Percentiles rank a stretch among this genome's conserved stretches.
These are phyloP conservation scores for Phaenicophaeus curvirostris DNA, from an alignment of 2,797 vertebrate genomes.

Conservation along the genomic window DNA sequence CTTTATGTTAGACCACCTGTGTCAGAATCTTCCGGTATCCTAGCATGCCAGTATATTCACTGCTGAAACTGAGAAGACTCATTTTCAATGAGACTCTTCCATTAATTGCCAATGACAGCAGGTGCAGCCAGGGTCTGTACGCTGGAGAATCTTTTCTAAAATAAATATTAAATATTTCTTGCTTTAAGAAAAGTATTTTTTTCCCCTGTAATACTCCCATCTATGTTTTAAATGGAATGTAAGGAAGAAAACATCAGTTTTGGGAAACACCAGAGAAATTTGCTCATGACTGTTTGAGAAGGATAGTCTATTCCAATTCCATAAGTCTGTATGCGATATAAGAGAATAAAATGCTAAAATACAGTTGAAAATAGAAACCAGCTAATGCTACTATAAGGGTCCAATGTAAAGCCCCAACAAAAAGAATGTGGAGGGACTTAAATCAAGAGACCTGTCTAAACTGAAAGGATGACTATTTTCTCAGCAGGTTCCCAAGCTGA, in stretches of 20 bases:
- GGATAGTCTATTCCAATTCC: background rate
- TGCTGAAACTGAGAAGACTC: background rate
- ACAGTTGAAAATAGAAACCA: too few relatives aligned
- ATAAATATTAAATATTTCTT: background rate
- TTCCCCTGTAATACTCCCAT: background rate
- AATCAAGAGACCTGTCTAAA: too few relatives aligned
- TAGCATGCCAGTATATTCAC: background rate
- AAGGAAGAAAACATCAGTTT: background rate
- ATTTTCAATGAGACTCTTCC: background rate
- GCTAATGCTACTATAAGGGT: too few relatives aligned
- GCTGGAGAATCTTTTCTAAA: background rate
- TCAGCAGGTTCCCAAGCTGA: too few relatives aligned
- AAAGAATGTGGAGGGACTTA: too few relatives aligned
- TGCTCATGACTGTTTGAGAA: background rate
- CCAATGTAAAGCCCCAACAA: too few relatives aligned
- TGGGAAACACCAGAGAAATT: background rate
- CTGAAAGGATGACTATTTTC: too few relatives aligned
- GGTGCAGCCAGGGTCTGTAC: rapidly evolving
- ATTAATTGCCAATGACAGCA: background rate
- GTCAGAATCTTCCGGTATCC: background rate
- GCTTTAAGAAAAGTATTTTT: background rate
- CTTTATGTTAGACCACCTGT: background rate
- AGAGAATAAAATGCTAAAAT: too few relatives aligned
- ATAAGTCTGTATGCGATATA: too few relatives aligned
- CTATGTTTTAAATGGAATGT: background rate